Percentiles rank a stretch among this genome's conserved stretches.
Conservation (phyloP, 2,888 invertebrate genomes). For the Drosophila multiciliata region DNA sequence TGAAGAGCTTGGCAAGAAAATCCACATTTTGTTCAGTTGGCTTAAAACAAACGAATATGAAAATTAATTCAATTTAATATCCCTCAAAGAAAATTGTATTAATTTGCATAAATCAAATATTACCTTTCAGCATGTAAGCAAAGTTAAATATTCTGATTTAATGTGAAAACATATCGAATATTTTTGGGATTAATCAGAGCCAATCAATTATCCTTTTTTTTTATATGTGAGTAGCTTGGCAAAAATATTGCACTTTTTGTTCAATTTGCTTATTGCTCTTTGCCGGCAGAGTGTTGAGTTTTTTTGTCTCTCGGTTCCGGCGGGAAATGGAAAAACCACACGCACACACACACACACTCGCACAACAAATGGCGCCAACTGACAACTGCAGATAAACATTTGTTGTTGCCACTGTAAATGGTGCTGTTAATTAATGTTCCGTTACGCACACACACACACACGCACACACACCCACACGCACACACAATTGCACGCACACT, state of each 20-base stretch:
- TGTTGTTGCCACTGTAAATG: constrained; percentile 43
- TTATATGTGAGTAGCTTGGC: constrained; percentile 2
- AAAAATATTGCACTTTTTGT: constrained; percentile 17
- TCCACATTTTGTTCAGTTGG: too few species aligned
- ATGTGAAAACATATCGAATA: neutral
- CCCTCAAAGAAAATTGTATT: neutral
- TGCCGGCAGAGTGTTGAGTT: constrained; percentile 20
- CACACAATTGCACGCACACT: neutral
- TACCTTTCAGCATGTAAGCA: neutral
- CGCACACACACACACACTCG: constrained; percentile 5
- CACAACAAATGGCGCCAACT: constrained; percentile 52
- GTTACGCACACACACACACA: constrained; percentile 34
- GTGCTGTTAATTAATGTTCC: constrained; percentile 70
- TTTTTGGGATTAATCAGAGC: neutral
- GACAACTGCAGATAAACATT: constrained; percentile 66
- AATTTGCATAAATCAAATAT: neutral
- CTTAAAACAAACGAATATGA: neutral
- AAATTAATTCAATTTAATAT: neutral
- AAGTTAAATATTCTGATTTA: neutral
- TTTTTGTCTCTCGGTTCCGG: constrained; percentile 17
- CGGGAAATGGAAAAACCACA: constrained; percentile 39
- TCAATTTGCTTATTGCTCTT: constrained; percentile 11
- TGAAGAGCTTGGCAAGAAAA: too few species aligned
- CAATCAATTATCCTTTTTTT: neutral
- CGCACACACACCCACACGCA: constrained; percentile 2